Conservation (phyloP, 2,797 vertebrate genomes). For the Natrix natrix region DNA sequence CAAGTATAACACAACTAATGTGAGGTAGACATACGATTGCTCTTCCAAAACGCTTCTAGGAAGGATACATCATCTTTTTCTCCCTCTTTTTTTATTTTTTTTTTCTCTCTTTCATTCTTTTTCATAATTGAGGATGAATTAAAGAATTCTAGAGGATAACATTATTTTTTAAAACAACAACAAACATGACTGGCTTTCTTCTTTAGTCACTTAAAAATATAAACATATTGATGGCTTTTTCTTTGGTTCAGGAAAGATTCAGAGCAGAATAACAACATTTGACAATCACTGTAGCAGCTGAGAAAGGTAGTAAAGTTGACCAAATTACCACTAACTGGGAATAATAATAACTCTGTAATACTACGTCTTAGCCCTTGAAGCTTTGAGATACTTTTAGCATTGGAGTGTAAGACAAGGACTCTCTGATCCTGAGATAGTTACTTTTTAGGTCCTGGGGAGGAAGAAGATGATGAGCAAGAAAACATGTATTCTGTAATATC, state of each 20-base stretch:
- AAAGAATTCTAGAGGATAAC: not conserved
- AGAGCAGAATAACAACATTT: not conserved
- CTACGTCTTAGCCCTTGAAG: not conserved
- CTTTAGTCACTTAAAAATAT: not conserved
- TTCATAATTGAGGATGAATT: not conserved
- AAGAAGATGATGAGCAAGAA: not conserved
- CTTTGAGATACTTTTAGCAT: not conserved
- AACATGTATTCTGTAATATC: not conserved
- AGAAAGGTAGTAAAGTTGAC: not conserved
- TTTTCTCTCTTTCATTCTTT: not conserved
- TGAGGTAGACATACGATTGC: not conserved
- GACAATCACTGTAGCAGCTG: not conserved
- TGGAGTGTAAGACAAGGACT: not conserved
- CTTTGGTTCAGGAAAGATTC: not conserved
- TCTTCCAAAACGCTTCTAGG: not conserved
- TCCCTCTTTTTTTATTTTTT: not conserved
- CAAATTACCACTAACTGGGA: not conserved
- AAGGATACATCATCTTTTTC: not conserved
- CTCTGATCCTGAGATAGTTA: not conserved
- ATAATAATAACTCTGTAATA: not conserved
- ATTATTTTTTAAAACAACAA: not conserved
- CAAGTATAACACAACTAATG: conserved; percentile 28
- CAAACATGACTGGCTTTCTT: not conserved
- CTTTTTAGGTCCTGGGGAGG: not conserved
- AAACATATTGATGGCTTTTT: not conserved